Conservation (phyloP, 2,888 invertebrate genomes). For the Rhopalosiphum nymphaeae region DNA sequence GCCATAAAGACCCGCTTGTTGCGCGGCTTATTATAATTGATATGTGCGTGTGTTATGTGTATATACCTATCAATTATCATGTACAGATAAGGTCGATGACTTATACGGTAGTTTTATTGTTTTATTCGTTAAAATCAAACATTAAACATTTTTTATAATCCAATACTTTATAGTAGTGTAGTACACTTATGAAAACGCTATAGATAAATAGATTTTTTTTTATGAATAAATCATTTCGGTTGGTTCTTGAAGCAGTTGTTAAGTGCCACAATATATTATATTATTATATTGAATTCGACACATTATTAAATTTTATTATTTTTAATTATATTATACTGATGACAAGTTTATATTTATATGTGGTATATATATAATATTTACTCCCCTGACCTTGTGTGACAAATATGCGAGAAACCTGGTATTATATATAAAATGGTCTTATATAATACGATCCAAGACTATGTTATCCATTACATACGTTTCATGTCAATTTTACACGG, state of each 20-base stretch:
- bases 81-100: background rate
- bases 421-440: background rate
- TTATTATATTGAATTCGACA: background rate
- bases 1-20: background rate
- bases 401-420: background rate
- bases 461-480: background rate
- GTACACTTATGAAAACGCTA: background rate
- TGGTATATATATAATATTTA: background rate
- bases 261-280: background rate
- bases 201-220: background rate
- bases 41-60: background rate
- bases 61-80: background rate
- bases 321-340: background rate
- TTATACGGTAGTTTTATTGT: background rate
- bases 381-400: background rate
- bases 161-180: background rate
- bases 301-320: background rate
- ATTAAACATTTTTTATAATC: background rate
- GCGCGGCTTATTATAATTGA: background rate
- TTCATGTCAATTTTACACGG: background rate
- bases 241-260: background rate
- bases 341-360: background rate
- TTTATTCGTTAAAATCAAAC: background rate
- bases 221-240: background rate
- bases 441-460: background rate